These are phyloP conservation scores for Aramus guarauna DNA, from an alignment of 2,113 vertebrate species.

Conservation along the genomic window DNA sequence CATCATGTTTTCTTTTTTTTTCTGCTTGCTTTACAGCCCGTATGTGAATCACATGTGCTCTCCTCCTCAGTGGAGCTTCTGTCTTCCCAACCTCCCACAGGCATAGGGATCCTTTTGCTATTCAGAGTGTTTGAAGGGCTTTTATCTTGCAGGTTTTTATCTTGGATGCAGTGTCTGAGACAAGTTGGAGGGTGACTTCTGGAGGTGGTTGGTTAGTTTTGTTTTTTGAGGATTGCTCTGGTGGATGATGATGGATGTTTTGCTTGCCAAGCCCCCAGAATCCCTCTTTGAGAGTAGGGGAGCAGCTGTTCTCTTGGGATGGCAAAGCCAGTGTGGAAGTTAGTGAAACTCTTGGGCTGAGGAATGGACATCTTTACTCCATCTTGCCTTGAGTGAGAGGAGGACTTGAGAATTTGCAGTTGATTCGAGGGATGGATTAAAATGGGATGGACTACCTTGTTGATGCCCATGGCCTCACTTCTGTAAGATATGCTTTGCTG, in stretches of 20 bases:
- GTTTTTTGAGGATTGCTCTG: neutral
- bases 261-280: neutral
- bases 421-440: neutral
- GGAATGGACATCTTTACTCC: neutral
- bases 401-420: neutral
- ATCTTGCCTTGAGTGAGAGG: neutral
- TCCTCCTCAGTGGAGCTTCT: neutral
- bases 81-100: neutral
- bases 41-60: neutral
- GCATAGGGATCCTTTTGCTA: neutral
- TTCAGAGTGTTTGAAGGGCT: neutral
- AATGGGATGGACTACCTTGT: neutral
- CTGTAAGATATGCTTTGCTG: rapidly evolving
- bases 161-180: neutral
- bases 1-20: neutral
- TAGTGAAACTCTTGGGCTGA: neutral
- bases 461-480: neutral
- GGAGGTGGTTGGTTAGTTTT: neutral
- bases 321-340: neutral
- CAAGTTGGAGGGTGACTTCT: neutral
- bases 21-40: neutral
- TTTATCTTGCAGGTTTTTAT: neutral
- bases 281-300: neutral
- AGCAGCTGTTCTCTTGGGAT: neutral
- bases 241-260: neutral